Conservation (phyloP, 2,888 invertebrate species). For the Rhyacophila evoluta region DNA sequence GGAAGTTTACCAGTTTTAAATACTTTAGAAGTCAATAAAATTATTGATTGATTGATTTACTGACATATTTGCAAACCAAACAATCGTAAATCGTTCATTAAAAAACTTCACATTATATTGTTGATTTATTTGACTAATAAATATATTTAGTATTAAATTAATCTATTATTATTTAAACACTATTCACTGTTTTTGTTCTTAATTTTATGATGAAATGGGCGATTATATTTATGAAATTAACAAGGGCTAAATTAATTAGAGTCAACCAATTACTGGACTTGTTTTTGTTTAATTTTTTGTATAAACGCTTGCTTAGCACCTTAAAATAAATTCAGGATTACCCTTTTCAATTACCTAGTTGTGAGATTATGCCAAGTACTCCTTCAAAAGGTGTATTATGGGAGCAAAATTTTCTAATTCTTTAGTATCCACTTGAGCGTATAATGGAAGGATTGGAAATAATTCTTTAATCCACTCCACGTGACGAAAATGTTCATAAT, state of each 20-base stretch:
- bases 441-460: constrained; percentile 16
- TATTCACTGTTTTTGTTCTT: no score
- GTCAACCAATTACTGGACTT: background rate
- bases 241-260: background rate
- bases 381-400: background rate
- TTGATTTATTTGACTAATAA: no score
- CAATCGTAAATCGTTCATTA: no score
- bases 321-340: background rate
- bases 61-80: no score
- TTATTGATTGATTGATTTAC: no score
- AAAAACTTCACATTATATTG: no score
- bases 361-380: background rate
- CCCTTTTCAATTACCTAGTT: constrained; percentile 14
- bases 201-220: no score
- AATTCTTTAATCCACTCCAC: background rate
- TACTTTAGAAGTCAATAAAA: no score
- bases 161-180: no score
- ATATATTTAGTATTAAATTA: no score
- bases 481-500: background rate
- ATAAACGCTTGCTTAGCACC: background rate
- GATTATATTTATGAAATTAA: background rate
- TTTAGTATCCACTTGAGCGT: background rate
- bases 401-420: background rate
- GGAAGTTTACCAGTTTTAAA: no score
- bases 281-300: background rate